Base-by-base conservation (phyloP, 2,888 invertebrate genomes). In the Scotopteryx bipunctaria region DNA sequence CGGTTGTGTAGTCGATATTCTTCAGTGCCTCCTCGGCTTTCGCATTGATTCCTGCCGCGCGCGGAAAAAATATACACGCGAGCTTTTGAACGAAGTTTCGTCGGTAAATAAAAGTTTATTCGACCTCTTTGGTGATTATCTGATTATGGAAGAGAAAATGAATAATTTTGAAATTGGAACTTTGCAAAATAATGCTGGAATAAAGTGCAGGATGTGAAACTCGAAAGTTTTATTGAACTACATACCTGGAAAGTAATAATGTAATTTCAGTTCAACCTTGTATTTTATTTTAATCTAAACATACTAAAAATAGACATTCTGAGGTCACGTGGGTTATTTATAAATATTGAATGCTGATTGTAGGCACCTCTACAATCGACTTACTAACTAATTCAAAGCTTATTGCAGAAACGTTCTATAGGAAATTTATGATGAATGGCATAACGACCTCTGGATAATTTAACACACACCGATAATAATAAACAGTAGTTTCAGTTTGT, bases 1-100 rank as follows among this genome's bases (percentile, higher is more conserved):
- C 50, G 36, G 51, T 36, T 53, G 62, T 65, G 46, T 55, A 61
- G 62, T 66, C 63, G 59, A 61, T 62, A 66, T 52, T 60, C 42
- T 57, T 59, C 60, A 67, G 67, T 67, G 35, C 37, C 50, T 33
- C 33, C 57, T 40, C 44, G 57, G 55, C 64, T 36, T 56, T 45
- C 52, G 54, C 42, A 44, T 6, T 21, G 44, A 35, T 33, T 25
- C 43, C 56, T 31, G 50, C 50, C 41, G 61, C 59, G 48, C 47
- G 55, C 36, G 41, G 33, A 45, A 45, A 47, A n/a, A 43, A 47
- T 23, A 49, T 50, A 33, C 40, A 52, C 44, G 45, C 37, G 44
- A 55, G 38, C 37, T 49, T 46, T 14, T 1, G 33, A 47, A 37
- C 27, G 6, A 41, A 31, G 27, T 41, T 47, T 19, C 6, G 14